Evolutionary conservation across 2,113 vertebrate genomes (phyloP), one percentile per base, ranked within the genome.

Genomic region (Cebidichthys violaceus): DNA sequence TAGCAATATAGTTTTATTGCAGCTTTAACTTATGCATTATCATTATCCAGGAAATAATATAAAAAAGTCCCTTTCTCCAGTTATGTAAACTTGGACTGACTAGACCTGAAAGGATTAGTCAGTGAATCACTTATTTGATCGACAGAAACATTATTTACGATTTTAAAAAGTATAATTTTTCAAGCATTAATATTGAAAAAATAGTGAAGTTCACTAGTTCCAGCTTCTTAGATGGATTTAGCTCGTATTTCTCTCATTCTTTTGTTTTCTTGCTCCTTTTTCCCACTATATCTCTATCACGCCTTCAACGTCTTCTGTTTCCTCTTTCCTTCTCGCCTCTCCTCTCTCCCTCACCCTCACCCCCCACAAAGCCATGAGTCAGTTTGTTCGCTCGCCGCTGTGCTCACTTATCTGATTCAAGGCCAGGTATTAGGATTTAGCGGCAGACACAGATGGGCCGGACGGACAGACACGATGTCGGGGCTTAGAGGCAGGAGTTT

Each of bases 341-440:
- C 45, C 22, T 45, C 7, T 33, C 31, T 79, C 37, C 17, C 13
- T 33, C 14, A 13, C 18, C 66, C 64, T 65, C 61, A 31, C 15
- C 29, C 4, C 31, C 31, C 31, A 33, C 33, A 33, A 33, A 41
- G 33, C 27, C 1, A 9, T 27, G 13, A 29, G 35, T 35, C 31
- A 4, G 29, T 18, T 9, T 24, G 7, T 45, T 80, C 2, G 2
- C 65, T 54, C 0, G 2, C 37, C 20, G 50, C 69, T 73, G 52
- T 31, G 65, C 67, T 81, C 59, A 4, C 29, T 60, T 67, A 59
- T 85, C 77, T 79, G 52, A 81, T 79, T 67, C 68, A 70, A 84
- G 61, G 66, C 39, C 65, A 66, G 47, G 75, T 66, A 43, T 83
- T 57, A 57, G 54, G 73, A 75, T 74, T 83, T 66, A 37, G 79